These are phyloP conservation scores for Cordilura impudica DNA, from an alignment of 2,888 invertebrate species.

Conservation along the genomic window DNA sequence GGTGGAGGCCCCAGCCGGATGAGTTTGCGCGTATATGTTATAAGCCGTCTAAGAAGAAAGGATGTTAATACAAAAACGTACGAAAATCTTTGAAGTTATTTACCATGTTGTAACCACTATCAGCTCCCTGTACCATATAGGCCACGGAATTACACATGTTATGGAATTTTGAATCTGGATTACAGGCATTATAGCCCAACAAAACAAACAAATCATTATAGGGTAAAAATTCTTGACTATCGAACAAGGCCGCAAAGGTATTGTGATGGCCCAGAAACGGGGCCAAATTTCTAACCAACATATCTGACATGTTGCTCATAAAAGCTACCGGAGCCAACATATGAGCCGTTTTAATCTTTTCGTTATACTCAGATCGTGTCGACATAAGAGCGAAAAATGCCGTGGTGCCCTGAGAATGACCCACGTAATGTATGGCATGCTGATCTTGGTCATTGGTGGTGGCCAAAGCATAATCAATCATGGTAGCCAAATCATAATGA, in stretches of 20 bases:
- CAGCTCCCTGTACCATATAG: constrained; percentile 78
- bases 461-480: constrained; percentile 69
- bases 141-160: constrained; percentile 80
- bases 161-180: constrained; percentile 58
- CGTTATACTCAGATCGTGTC: constrained; percentile 70
- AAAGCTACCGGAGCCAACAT: constrained; percentile 73
- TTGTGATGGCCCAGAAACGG: constrained; percentile 70
- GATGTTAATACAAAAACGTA: not conserved
- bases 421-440: constrained; percentile 71
- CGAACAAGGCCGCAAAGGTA: constrained; percentile 65
- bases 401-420: constrained; percentile 74
- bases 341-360: constrained; percentile 71
- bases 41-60: constrained; percentile 64
- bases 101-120: constrained; percentile 13
- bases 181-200: constrained; percentile 78
- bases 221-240: constrained; percentile 82
- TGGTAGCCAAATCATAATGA: not conserved
- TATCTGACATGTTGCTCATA: constrained; percentile 80
- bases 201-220: constrained; percentile 78
- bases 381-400: constrained; percentile 70
- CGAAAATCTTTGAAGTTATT: too few species aligned
- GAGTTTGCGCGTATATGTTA: constrained; percentile 64
- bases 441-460: constrained; percentile 66
- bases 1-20: constrained; percentile 71
- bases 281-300: constrained; percentile 75